Conservation (phyloP, 2,113 vertebrate genomes). For the Calcarius ornatus region DNA sequence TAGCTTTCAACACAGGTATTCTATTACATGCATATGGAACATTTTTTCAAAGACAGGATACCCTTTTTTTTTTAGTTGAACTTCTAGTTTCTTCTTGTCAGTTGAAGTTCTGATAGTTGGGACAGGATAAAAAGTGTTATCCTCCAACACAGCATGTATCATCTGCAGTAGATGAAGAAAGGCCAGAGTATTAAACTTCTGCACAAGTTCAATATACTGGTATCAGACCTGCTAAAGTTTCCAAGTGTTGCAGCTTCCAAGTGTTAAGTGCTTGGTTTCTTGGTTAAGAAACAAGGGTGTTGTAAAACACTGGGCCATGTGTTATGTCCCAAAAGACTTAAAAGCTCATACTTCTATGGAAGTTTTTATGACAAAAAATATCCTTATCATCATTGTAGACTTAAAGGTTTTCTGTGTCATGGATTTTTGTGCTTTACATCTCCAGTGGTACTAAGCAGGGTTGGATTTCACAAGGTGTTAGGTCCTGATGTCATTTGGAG, state of each 20-base stretch:
- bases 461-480: background rate
- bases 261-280: background rate
- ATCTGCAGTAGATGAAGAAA: background rate
- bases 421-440: background rate
- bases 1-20: background rate
- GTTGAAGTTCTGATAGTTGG: background rate
- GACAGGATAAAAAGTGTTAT: background rate
- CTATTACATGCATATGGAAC: background rate
- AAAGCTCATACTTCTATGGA: background rate
- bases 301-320: background rate
- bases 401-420: background rate
- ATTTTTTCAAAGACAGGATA: background rate
- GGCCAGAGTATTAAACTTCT: background rate
- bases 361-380: background rate
- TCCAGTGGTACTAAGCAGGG: background rate
- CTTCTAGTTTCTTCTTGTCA: background rate
- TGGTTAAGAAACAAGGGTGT: background rate
- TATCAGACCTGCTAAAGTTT: background rate
- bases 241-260: background rate
- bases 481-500: background rate
- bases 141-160: background rate
- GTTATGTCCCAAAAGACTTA: background rate
- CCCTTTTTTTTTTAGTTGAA: background rate
- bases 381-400: background rate
- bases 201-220: background rate